Evolutionary conservation across 2,113 vertebrate genomes (phyloP).

Genomic region (Hiodon alosoides): DNA sequence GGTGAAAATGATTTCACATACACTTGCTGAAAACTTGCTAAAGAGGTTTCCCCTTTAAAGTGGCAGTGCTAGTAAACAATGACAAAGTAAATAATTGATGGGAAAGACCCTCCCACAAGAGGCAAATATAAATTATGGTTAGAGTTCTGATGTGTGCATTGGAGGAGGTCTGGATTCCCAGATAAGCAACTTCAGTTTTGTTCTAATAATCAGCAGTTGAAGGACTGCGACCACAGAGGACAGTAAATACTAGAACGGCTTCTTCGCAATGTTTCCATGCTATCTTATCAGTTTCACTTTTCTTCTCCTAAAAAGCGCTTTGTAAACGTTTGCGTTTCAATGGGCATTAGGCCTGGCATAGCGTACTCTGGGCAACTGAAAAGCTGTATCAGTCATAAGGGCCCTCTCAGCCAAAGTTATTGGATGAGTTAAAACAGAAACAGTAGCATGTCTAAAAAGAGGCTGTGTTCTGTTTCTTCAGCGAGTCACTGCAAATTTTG

Average conservation of each 20-base stretch:
- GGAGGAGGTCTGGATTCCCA: no score
- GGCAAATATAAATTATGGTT: background rate
- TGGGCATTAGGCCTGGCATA: background rate
- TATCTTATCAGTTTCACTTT: background rate
- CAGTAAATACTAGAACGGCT: background rate
- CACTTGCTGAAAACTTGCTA: background rate
- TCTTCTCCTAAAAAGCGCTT: background rate
- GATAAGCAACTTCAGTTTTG: background rate
- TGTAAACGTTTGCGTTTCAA: background rate
- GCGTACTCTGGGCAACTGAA: no score
- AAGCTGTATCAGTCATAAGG: no score
- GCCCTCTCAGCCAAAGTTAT: no score
- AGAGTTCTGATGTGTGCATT: background rate
- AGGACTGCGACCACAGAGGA: background rate
- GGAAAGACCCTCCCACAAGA: background rate
- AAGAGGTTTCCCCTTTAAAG: background rate
- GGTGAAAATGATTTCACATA: background rate
- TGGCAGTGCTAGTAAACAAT: background rate
- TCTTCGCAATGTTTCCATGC: background rate
- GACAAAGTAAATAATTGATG: slow-evolving; percentile 2
- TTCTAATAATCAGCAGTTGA: background rate
- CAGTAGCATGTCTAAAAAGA: no score
- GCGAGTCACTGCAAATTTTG: no score
- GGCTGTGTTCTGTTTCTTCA: no score
- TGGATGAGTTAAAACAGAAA: no score